Percentiles rank a stretch among this genome's conserved stretches.
Conservation (phyloP, 1,140 invertebrate species). For the Solenopsis invicta region DNA sequence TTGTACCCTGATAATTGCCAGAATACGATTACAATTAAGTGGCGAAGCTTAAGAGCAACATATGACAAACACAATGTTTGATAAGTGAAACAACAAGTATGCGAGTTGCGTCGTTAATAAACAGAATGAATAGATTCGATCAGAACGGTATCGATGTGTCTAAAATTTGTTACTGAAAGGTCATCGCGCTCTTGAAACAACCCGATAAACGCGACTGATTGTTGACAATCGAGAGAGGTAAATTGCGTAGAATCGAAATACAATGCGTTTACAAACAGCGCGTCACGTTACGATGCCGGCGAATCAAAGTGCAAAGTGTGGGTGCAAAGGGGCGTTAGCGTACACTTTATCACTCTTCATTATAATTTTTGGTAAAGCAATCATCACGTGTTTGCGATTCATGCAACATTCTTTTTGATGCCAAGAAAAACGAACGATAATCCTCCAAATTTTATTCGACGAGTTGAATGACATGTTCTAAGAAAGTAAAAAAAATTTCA, state of each 20-base stretch:
- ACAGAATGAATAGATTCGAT: slow-evolving; percentile 36
- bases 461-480: slow-evolving; percentile 26
- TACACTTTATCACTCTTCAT: slow-evolving; percentile 1
- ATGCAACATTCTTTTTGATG: slow-evolving; percentile 20
- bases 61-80: neutral
- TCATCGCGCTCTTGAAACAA: slow-evolving; percentile 16
- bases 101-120: slow-evolving; percentile 11
- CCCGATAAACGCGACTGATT: slow-evolving; percentile 26
- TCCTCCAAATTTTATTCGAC: slow-evolving; percentile 18
- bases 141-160: neutral
- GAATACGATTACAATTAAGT: neutral
- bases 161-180: slow-evolving; percentile 29
- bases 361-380: slow-evolving; percentile 29
- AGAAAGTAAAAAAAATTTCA: neutral
- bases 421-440: slow-evolving; percentile 1
- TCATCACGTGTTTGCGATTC: neutral
- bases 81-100: slow-evolving; percentile 12
- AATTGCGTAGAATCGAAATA: slow-evolving; percentile 32
- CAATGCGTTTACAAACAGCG: neutral
- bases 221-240: slow-evolving; percentile 3
- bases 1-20: neutral
- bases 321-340: neutral
- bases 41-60: neutral
- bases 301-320: neutral
- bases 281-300: neutral